Base-by-base conservation (phyloP, 1,140 invertebrate genomes). In the Philotrypesis tridentata region DNA sequence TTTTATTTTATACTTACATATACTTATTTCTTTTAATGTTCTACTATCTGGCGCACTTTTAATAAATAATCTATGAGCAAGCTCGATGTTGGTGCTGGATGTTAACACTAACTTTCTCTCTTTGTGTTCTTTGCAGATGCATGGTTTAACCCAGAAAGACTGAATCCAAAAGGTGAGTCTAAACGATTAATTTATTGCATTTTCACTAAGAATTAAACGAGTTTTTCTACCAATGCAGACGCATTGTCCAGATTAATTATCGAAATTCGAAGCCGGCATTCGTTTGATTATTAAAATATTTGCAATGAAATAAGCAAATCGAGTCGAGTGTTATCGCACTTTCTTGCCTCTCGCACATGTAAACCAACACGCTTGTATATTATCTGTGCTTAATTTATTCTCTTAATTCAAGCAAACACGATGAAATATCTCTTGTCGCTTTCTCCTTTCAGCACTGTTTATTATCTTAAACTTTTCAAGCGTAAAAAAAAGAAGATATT, bases 71-170 rank as follows among this genome's bases (percentile, higher is more conserved):
- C 21, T 78, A 67, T 37, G 3, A 82, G 11, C 31, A 63, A 77
- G 67, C 60, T 82, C 21, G 23, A 74, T 71, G 31, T 67, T 75
- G 77, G 55, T 78, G 70, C 17, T 68, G 27, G 40, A 72, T 72
- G 23, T 31, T 74, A 67, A 27, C 23, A 81, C 70, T 78, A 78
- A 82, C 65, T 37, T 67, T 73, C 60, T 84, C 60, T 84, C 84
- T 86, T 91, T 89, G 40, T 89, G 91, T 93, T 94, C 92, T 93
- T 96, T 96, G 87, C 95, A 97, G 96, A 96, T 94, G 95, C 96
- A 93, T 97, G 96, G 96, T 97, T 97, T 93, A 96, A 96, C 90
- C 96, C 96, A 87, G 95, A 96, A 92, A 95, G 95, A 92, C 95
- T 97, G 90, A 95, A 97, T 93, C 96, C 96, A 86, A 94, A 94